Evolutionary conservation across 2,113 vertebrate genomes (phyloP).

Genomic region (Hipposideros armiger): DNA sequence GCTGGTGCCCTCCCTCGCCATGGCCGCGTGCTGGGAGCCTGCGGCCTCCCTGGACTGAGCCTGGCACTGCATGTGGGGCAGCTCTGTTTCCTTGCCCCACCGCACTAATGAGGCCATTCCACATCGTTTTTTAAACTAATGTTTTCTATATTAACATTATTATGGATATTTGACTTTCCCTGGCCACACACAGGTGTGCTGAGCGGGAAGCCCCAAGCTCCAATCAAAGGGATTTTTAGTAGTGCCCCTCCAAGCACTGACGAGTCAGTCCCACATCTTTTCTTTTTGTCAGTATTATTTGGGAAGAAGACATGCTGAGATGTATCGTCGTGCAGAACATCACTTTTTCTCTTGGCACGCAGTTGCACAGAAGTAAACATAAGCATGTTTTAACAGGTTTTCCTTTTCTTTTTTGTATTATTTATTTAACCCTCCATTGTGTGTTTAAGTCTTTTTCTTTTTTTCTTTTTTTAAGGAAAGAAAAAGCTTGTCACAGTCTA

Average conservation of each 20-base stretch:
- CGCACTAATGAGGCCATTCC: slow-evolving; percentile 85
- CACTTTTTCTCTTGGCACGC: slow-evolving; percentile 87
- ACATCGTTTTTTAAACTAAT: slow-evolving; percentile 89
- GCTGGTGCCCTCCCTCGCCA: slow-evolving; percentile 94
- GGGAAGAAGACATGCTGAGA: slow-evolving; percentile 83
- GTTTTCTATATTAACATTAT: slow-evolving; percentile 90
- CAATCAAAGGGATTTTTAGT: slow-evolving; percentile 84
- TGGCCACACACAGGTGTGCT: slow-evolving; percentile 84
- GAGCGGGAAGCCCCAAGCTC: slow-evolving; percentile 81
- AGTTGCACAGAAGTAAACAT: slow-evolving; percentile 87
- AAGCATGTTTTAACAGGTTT: slow-evolving; percentile 86
- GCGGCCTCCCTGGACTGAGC: slow-evolving; percentile 87
- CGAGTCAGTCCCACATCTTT: slow-evolving; percentile 79
- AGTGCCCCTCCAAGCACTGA: slow-evolving; percentile 67
- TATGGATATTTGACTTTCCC: slow-evolving; percentile 81
- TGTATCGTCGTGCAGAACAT: slow-evolving; percentile 78
- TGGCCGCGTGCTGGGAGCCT: slow-evolving; percentile 93
- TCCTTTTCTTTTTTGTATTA: slow-evolving; percentile 79
- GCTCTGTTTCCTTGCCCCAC: neutral
- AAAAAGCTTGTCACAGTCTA: slow-evolving; percentile 81
- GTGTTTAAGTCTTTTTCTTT: slow-evolving; percentile 84
- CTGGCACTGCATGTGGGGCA: slow-evolving; percentile 68
- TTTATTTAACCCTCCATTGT: slow-evolving; percentile 90
- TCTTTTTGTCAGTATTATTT: slow-evolving; percentile 91
- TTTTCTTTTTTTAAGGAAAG: slow-evolving; percentile 63